A percentile compares a stretch with the other conserved stretches of the same genome.
phyloP scores from a whole-genome alignment of 2,888 invertebrate species.

The Drosophila cognata region DNA sequence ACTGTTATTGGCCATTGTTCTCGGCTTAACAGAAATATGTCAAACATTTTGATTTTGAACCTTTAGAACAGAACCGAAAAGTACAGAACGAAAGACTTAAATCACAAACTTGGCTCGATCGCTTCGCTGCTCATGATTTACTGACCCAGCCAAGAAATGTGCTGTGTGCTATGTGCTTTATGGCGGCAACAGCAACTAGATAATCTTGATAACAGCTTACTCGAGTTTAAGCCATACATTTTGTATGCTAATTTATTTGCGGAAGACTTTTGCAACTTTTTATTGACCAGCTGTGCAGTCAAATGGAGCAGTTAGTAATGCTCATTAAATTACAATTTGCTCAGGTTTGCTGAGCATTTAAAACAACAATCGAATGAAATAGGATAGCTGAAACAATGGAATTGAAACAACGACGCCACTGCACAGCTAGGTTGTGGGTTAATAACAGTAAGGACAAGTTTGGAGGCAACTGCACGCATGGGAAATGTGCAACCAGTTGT shows the following conservation, averaged over 20 bases:
- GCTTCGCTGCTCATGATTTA: slow-evolving; percentile 70
- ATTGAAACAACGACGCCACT: slow-evolving; percentile 48
- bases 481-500: slow-evolving; percentile 80
- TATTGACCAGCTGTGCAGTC: slow-evolving; percentile 65
- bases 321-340: slow-evolving; percentile 14
- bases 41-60: slow-evolving; percentile 55
- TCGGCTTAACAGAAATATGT: slow-evolving; percentile 57
- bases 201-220: slow-evolving; percentile 47
- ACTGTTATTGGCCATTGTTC: slow-evolving; percentile 80
- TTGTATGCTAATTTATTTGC: slow-evolving; percentile 61
- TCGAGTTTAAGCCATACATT: slow-evolving; percentile 14
- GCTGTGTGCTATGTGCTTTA: slow-evolving; percentile 28
- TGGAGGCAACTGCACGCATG: slow-evolving; percentile 75
- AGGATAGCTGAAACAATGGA: slow-evolving; percentile 42
- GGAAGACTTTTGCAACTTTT: slow-evolving; percentile 43
- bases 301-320: slow-evolving; percentile 46
- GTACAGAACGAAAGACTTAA: slow-evolving; percentile 58
- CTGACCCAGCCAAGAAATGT: slow-evolving; percentile 41
- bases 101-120: slow-evolving; percentile 53
- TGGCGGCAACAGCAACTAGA: slow-evolving; percentile 47
- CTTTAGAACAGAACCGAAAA: slow-evolving; percentile 20
- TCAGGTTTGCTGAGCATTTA: slow-evolving; percentile 11
- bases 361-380: slow-evolving; percentile 16
- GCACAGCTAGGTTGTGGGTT: slow-evolving; percentile 31
- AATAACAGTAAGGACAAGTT: slow-evolving; percentile 72